These are phyloP conservation scores for Delichon dasypus DNA, from an alignment of 2,797 vertebrate genomes.

Conservation along the genomic window DNA sequence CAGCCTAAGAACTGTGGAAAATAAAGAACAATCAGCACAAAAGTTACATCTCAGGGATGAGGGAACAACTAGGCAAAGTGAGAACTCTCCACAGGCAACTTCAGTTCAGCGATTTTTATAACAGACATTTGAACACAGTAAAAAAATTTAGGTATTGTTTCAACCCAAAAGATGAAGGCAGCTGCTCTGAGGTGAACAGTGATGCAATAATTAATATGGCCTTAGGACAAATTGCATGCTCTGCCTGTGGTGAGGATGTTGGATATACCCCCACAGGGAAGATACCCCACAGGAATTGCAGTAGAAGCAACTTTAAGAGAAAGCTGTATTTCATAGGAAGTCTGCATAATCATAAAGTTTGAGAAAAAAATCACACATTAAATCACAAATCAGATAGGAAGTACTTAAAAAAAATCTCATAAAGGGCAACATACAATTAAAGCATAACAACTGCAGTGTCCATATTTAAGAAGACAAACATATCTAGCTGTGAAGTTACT, in stretches of 20 bases:
- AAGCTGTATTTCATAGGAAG: background rate
- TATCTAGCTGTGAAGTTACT: background rate
- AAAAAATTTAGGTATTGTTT: background rate
- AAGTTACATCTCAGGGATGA: background rate
- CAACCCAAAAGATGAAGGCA: background rate
- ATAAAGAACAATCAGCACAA: background rate
- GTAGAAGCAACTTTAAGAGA: background rate
- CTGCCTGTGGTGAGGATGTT: background rate
- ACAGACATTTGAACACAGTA: background rate
- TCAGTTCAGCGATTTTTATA: background rate
- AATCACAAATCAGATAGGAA: background rate
- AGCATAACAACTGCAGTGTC: background rate
- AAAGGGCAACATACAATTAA: background rate
- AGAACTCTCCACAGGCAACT: background rate
- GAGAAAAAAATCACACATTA: background rate
- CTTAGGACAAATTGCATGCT: background rate
- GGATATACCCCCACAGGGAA: background rate
- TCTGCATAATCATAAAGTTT: background rate
- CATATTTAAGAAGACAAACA: background rate
- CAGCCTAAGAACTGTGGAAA: background rate
- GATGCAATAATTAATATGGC: background rate
- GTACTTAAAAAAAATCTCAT: background rate
- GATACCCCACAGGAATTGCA: accelerated
- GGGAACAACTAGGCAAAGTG: background rate
- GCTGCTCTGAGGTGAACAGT: background rate